phyloP scores from a whole-genome alignment of 2,888 invertebrate genomes.

The Panzeria rudis region DNA sequence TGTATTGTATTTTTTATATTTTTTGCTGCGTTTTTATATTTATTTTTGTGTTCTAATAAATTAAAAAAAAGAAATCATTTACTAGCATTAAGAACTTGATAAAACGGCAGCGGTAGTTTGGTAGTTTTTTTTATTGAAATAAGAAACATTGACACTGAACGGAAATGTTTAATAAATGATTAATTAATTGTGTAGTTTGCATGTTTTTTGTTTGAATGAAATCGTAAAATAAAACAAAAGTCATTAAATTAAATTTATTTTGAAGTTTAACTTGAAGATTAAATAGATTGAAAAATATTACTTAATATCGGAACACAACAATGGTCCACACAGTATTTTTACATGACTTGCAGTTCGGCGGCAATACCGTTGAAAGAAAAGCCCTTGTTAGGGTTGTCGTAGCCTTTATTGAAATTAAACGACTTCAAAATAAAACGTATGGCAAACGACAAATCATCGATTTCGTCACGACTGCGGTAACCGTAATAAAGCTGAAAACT shows the following conservation, averaged over 20 bases:
- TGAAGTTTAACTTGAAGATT: constrained; percentile 18
- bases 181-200: constrained; percentile 75
- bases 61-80: constrained; percentile 45
- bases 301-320: neutral
- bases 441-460: no score
- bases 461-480: no score
- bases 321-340: neutral
- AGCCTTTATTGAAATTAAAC: no score
- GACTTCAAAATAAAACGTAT: no score
- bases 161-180: constrained; percentile 83
- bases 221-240: constrained; percentile 42
- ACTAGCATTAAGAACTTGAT: constrained; percentile 40
- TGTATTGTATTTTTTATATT: constrained; percentile 38
- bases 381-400: no score
- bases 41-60: constrained; percentile 21
- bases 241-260: constrained; percentile 44
- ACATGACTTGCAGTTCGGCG: neutral
- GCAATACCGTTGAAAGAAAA: no score
- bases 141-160: constrained; percentile 83
- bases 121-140: neutral
- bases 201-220: constrained; percentile 57
- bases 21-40: constrained; percentile 30
- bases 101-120: constrained; percentile 37
- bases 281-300: neutral
- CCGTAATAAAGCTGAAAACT: no score